Conservation (phyloP, 2,797 vertebrate genomes). For the Ctenopoma multispine region DNA sequence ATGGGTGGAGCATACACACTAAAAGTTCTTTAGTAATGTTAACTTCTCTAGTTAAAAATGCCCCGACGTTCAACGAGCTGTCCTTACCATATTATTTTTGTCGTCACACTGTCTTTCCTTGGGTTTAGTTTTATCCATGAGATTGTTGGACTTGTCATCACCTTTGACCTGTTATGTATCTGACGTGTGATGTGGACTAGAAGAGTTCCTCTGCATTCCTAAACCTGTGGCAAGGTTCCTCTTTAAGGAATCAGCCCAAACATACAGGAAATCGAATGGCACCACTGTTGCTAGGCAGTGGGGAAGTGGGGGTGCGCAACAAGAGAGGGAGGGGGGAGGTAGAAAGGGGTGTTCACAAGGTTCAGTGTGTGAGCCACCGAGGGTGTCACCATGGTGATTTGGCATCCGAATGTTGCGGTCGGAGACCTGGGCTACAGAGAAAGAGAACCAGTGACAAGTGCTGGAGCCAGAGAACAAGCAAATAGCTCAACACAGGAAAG, state of each 20-base stretch:
- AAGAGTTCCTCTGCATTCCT: slow-evolving; percentile 34
- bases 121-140: background rate
- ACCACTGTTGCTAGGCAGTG: slow-evolving; percentile 85
- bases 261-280: slow-evolving; percentile 84
- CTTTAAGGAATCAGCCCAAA: slow-evolving; percentile 78
- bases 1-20: no score
- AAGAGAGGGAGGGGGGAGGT: slow-evolving; percentile 44
- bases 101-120: background rate
- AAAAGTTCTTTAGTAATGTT: no score
- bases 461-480: slow-evolving; percentile 57
- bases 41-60: background rate
- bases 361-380: slow-evolving; percentile 81
- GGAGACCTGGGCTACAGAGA: slow-evolving; percentile 80
- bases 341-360: slow-evolving; percentile 74
- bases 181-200: slow-evolving; percentile 21
- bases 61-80: background rate
- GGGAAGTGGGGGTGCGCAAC: slow-evolving; percentile 29
- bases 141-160: slow-evolving; percentile 11
- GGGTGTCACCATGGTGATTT: slow-evolving; percentile 87
- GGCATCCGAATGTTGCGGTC: slow-evolving; percentile 84
- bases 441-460: slow-evolving; percentile 68
- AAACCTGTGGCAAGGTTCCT: slow-evolving; percentile 75
- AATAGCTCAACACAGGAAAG: slow-evolving; percentile 57
- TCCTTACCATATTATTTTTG: slow-evolving; percentile 1
- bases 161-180: slow-evolving; percentile 32